Percentiles rank a stretch among this genome's conserved stretches.
Conservation (phyloP, 2,797 vertebrate species). For the Macroramphosus scolopax region DNA sequence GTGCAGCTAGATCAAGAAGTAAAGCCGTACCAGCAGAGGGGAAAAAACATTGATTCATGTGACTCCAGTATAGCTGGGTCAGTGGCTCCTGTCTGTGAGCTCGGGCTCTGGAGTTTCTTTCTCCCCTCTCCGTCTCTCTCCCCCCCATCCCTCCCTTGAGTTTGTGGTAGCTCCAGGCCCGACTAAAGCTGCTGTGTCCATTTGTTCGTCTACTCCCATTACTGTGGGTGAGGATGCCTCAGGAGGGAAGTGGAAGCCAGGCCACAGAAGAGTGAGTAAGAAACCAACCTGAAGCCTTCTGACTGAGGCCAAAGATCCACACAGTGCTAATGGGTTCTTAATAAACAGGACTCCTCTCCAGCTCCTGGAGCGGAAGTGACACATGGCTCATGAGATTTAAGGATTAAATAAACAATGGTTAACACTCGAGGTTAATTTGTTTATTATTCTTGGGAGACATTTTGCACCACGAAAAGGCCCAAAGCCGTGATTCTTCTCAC, state of each 20-base stretch:
- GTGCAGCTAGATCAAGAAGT: conserved; percentile 34
- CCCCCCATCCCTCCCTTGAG: conserved; percentile 3
- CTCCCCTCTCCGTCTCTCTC: neutral
- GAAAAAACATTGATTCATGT: conserved; percentile 53
- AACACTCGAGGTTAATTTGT: conserved; percentile 17
- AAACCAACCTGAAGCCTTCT: conserved; percentile 54
- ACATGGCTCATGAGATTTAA: too few relatives aligned
- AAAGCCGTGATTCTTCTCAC: conserved; percentile 17
- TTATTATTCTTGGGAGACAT: conserved; percentile 27
- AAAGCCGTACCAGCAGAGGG: conserved; percentile 41
- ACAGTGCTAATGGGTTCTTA: conserved; percentile 32
- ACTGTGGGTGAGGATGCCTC: conserved; percentile 63
- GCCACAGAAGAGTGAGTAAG: conserved; percentile 47
- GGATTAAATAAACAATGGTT: too few relatives aligned
- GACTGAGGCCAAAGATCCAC: conserved; percentile 41
- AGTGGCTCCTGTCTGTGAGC: conserved; percentile 68
- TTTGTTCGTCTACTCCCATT: conserved; percentile 70
- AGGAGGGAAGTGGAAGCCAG: conserved; percentile 56
- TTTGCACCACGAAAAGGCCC: conserved; percentile 1
- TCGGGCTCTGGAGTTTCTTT: conserved; percentile 37
- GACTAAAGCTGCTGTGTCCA: conserved; percentile 57
- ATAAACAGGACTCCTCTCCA: conserved; percentile 38
- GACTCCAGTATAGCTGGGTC: conserved; percentile 62
- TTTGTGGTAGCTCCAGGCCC: conserved; percentile 44
- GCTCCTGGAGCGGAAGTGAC: conserved; percentile 4